Conservation (phyloP, 1,140 invertebrate species). For the Mya arenaria region DNA sequence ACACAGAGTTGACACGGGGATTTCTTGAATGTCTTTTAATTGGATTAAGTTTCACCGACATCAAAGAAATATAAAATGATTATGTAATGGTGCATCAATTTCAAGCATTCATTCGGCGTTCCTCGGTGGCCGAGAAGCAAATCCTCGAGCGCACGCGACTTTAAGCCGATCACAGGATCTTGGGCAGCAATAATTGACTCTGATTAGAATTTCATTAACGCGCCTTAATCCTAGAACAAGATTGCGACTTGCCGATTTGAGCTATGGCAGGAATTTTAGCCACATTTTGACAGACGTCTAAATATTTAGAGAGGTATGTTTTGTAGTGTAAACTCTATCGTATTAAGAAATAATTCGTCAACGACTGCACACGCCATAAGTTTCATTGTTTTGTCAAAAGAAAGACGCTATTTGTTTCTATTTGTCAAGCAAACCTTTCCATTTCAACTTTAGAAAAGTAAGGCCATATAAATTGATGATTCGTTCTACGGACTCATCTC, state of each 20-base stretch:
- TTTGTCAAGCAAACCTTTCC: no score
- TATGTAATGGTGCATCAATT: constrained; percentile 29
- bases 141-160: constrained; percentile 7
- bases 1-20: not conserved
- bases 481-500: no score
- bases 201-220: constrained; percentile 43
- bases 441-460: no score
- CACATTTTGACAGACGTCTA: no score
- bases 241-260: not conserved
- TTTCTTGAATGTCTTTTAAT: constrained; percentile 43
- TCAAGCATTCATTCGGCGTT: constrained; percentile 20
- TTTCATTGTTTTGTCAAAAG: no score
- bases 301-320: no score
- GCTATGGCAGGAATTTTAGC: no score
- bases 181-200: constrained; percentile 42
- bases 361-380: no score
- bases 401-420: no score
- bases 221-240: constrained; percentile 17
- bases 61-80: constrained; percentile 33
- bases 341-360: no score
- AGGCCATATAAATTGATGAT: no score
- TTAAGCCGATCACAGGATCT: constrained; percentile 33
- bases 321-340: no score
- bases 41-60: not conserved
- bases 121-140: not conserved